Base-by-base conservation (phyloP, 23 tunicate genomes). In the Corella eumyota region DNA sequence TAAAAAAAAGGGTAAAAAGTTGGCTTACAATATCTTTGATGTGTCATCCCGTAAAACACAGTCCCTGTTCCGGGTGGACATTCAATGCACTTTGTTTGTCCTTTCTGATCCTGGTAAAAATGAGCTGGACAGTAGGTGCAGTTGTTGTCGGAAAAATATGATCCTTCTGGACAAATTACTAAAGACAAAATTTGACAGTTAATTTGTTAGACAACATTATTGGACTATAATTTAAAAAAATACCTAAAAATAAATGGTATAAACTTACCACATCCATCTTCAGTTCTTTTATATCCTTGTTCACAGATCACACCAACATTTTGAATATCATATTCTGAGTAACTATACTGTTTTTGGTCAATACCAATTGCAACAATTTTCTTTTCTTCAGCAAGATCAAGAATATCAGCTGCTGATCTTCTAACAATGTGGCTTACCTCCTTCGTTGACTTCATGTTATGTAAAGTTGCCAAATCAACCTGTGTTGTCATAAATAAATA, bases 91-190 rank as follows among this genome's bases (percentile, higher is more conserved):
- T 25, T 27, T 0, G 54, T 19, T 32, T 58, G 30, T 32, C 80
- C 95, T 19, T 75, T 1, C 34, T 60, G 52, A 21, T 68, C 69
- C 44, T 86, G 95, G 59, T 71, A 86, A 36, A 44, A 20, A 36
- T 86, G 66, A 31, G 71, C 21, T 1, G 85, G 86, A 72, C 95
- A 86, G 61, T 77, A 86, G 45, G 71, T 71, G 47, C 95, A 86
- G 45, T 65, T 62, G 70, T 63, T 66, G 21, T 66, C 58, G 9
- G 34, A 32, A 61, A 30, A 36, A 34, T 57, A 86, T 0, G 95
- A 71, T 45, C 95, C 95, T 22, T 55, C 56, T 21, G 95, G 95
- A 40, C 95, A 86, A 60, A 50, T 35, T 2, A 66, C 80, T 81
- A n/a, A n/a, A n/a, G n/a, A n/a, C n/a, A n/a, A n/a, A n/a, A n/a